Conservation (phyloP, 2,888 invertebrate species). For the Rhopalosiphum nymphaeae region DNA sequence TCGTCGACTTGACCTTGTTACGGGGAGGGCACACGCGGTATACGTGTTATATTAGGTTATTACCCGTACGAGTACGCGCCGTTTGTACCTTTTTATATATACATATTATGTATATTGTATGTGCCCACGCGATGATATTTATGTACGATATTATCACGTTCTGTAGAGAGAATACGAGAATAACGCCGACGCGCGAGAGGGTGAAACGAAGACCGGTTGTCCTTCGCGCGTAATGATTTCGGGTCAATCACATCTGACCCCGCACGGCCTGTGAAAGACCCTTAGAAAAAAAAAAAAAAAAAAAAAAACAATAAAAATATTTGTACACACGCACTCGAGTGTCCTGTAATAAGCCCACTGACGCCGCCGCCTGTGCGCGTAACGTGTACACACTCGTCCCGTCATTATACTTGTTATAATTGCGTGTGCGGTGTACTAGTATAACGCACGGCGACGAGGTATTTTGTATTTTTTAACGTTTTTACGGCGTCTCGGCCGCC, state of each 20-base stretch:
- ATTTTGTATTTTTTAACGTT: not conserved
- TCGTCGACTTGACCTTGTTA: constrained; percentile 14
- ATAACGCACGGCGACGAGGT: not conserved
- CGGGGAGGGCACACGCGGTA: not conserved
- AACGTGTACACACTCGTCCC: not conserved
- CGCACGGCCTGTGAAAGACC: constrained; percentile 14
- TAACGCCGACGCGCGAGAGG: not conserved
- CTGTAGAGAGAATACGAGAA: not conserved
- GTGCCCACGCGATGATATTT: too few relatives aligned
- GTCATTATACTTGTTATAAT: not conserved
- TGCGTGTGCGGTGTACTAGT: too few relatives aligned
- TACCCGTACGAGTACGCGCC: not conserved
- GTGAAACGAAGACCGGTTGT: constrained; percentile 57
- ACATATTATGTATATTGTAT: not conserved
- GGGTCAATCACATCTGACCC: constrained; percentile 62
- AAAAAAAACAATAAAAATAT: not conserved
- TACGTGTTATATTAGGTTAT: not conserved
- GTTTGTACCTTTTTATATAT: not conserved
- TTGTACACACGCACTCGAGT: not conserved
- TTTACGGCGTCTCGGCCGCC: constrained; percentile 1
- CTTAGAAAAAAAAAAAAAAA: not conserved
- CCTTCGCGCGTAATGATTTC: constrained; percentile 52
- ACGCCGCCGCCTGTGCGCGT: not conserved
- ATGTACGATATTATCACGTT: too few relatives aligned
- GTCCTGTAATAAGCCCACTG: not conserved